phyloP scores from a whole-genome alignment of 2,797 vertebrate species.

The Remorina albescens region DNA sequence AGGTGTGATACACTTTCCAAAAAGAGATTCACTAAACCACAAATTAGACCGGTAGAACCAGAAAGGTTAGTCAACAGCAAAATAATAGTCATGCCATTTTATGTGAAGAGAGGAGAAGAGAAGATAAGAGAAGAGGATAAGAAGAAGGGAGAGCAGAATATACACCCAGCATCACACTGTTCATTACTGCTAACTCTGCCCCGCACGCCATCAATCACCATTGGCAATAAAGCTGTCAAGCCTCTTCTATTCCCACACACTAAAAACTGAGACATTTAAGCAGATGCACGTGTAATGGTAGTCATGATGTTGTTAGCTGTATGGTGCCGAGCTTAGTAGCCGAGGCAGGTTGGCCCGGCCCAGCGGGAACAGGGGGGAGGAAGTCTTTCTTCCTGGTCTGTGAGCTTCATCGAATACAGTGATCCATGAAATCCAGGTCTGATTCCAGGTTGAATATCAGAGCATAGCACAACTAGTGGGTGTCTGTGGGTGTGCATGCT shows the following conservation, averaged over 20 bases:
- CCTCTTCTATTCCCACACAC: conserved; percentile 19
- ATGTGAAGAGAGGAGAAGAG: background rate
- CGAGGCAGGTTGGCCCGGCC: conserved; percentile 20
- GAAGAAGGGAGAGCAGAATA: conserved; percentile 25
- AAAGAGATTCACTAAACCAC: background rate
- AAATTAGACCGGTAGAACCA: background rate
- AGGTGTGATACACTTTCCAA: background rate
- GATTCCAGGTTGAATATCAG: conserved; percentile 31
- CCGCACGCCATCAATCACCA: conserved; percentile 40
- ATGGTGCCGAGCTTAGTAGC: conserved; percentile 27
- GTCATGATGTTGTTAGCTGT: conserved; percentile 43
- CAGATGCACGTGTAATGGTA: conserved; percentile 24
- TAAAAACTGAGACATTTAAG: conserved; percentile 33
- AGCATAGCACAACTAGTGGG: background rate
- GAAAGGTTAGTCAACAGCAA: background rate
- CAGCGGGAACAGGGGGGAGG: conserved; percentile 38
- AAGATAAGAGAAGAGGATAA: background rate
- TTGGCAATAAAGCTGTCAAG: conserved; percentile 26
- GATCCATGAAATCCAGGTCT: conserved; percentile 29
- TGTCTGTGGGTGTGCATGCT: background rate
- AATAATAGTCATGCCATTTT: background rate
- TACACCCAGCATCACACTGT: conserved; percentile 43
- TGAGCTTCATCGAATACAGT: conserved; percentile 20
- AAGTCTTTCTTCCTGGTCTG: conserved; percentile 30
- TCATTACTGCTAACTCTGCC: conserved; percentile 64